Evolutionary conservation across 92 coral and sea anemone genomes (phyloP).

Genomic region (Pocillopora meandrina): DNA sequence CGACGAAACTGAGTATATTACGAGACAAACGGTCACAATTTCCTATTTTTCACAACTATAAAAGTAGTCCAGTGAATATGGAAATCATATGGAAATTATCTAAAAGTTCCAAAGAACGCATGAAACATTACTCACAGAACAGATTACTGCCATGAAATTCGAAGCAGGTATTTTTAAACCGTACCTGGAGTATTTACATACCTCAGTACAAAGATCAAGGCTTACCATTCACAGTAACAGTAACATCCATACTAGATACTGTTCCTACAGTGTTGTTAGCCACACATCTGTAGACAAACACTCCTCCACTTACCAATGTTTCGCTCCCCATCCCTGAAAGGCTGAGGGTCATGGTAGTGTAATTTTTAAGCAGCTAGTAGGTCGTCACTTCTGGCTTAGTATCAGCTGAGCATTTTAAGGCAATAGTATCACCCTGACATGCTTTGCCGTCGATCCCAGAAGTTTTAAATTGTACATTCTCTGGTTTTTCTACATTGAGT

Average conservation of each 20-base stretch:
- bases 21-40: too few relatives aligned
- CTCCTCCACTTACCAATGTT: slow-evolving; percentile 14
- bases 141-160: too few relatives aligned
- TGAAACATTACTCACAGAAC: too few relatives aligned
- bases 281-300: slow-evolving; percentile 43
- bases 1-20: too few relatives aligned
- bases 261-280: slow-evolving; percentile 41
- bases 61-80: too few relatives aligned
- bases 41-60: too few relatives aligned
- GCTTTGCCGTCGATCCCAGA: background rate
- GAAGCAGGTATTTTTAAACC: too few relatives aligned
- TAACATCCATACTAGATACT: slow-evolving; percentile 27
- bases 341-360: background rate
- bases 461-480: background rate
- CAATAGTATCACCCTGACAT: slow-evolving; percentile 19
- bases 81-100: too few relatives aligned
- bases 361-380: slow-evolving; percentile 8
- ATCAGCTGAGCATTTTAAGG: slow-evolving; percentile 39
- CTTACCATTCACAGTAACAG: slow-evolving; percentile 12
- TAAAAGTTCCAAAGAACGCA: too few relatives aligned
- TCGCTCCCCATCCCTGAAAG: slow-evolving; percentile 12
- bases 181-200: background rate
- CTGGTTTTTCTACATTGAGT: slow-evolving; percentile 9
- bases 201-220: background rate
- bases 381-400: slow-evolving; percentile 41